A percentile compares a stretch with the other conserved stretches of the same genome.
phyloP scores from a whole-genome alignment of 2,113 vertebrate genomes.

The Peromyscus polionotus region DNA sequence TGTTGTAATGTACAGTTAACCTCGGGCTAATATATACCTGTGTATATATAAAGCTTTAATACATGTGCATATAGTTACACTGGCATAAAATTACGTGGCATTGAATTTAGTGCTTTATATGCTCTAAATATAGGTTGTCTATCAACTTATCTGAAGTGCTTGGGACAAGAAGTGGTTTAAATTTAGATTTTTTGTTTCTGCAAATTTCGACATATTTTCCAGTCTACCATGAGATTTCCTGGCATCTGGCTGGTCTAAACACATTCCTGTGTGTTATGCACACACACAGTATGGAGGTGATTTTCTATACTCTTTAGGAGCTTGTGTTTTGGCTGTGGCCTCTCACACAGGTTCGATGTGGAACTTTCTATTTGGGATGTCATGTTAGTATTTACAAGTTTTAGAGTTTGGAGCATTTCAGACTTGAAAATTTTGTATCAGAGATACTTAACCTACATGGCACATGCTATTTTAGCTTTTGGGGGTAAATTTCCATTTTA shows the following conservation, averaged over 20 bases:
- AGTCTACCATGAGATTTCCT: neutral
- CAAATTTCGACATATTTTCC: neutral
- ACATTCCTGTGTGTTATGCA: neutral
- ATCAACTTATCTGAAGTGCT: neutral
- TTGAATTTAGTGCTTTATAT: neutral
- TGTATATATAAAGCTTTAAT: neutral
- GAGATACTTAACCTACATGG: neutral
- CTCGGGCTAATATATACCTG: neutral
- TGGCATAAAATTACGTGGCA: neutral
- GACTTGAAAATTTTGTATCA: neutral
- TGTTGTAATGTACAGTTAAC: neutral
- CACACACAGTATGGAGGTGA: neutral
- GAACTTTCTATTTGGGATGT: neutral
- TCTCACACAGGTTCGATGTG: neutral
- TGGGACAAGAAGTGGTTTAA: neutral
- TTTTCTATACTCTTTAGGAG: neutral
- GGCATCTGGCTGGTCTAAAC: neutral
- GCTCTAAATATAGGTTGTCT: neutral
- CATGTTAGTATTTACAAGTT: neutral
- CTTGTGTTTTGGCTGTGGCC: neutral
- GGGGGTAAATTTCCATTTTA: neutral
- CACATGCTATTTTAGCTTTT: neutral
- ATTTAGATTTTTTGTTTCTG: constrained; percentile 5
- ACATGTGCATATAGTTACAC: neutral
- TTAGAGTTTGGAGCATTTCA: neutral